Evolutionary conservation across 2,888 invertebrate species (phyloP), one percentile per base, ranked within the genome.

Genomic region (Hyposoter dolosus): DNA sequence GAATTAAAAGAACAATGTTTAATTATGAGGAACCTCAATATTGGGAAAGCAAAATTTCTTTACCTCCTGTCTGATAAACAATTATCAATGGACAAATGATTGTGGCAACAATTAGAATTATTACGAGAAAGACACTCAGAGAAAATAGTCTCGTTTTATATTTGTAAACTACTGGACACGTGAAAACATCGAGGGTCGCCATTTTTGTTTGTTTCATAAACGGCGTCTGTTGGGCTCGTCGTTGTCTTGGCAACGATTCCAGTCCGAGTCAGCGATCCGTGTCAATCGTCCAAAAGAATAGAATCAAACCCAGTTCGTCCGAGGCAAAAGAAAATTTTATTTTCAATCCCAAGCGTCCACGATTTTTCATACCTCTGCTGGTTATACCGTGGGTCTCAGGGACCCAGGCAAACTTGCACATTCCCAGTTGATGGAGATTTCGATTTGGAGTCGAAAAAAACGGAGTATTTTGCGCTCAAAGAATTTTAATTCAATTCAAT

Each of bases 141-240:
- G 92, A 90, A 65, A 87, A 89, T 80, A 90, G 83, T 88, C 85
- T 89, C 47, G 89, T 90, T 85, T 91, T 92, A 71, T 92, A 90
- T 85, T 90, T 92, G 66, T 91, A 92, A 85, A 88, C 80, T 19
- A 90, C 88, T 1, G 89, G 83, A 74, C 87, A 89, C n/a, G 91
- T 90, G 86, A 92, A 91, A 86, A 92, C 88, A 85, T 92, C 90
- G 32, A 91, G 82, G 19, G 88, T 89, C 82, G 89, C 88, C 92
- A 92, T 92, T 77, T 63, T 87, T 82, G 60, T 68, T 63, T 32
- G 23, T 23, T 3, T 35, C 9, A 35, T 68, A 10, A n/a, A 28
- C n/a, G 66, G n/a, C 56, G 43, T 75, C 47, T 82, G 74, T 74
- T 82, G 19, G 19, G 66, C 19, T 74, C 43, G 71, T 66, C 17